Conservation (phyloP, 1,140 invertebrate genomes). For the Drosophila simulans region DNA sequence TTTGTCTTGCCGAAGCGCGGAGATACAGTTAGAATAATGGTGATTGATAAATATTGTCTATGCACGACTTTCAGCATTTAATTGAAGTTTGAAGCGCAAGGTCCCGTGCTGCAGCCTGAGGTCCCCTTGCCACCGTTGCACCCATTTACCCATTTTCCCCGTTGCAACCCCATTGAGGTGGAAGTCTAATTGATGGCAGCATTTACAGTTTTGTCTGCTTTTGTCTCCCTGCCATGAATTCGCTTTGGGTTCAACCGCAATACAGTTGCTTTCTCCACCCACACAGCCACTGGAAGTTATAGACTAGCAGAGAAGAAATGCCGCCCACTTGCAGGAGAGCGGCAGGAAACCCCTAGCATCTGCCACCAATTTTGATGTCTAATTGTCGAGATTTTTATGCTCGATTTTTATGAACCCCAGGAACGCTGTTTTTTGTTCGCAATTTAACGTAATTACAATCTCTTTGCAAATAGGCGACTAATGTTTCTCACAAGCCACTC, state of each 20-base stretch:
- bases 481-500: slow-evolving; percentile 31
- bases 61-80: slow-evolving; percentile 73
- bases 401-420: slow-evolving; percentile 32
- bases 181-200: slow-evolving; percentile 68
- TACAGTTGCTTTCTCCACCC: slow-evolving; percentile 64
- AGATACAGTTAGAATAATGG: slow-evolving; percentile 79
- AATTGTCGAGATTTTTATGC: slow-evolving; percentile 48
- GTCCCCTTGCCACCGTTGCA: background rate
- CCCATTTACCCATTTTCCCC: slow-evolving; percentile 9
- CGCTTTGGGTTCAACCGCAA: slow-evolving; percentile 11
- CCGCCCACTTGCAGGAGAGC: background rate
- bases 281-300: slow-evolving; percentile 25
- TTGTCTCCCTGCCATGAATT: slow-evolving; percentile 28
- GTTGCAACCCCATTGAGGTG: slow-evolving; percentile 39
- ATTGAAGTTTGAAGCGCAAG: slow-evolving; percentile 78
- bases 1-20: slow-evolving; percentile 18
- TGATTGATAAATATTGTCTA: slow-evolving; percentile 82
- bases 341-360: slow-evolving; percentile 24
- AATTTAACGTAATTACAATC: slow-evolving; percentile 19
- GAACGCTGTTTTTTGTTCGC: background rate
- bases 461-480: slow-evolving; percentile 31
- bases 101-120: slow-evolving; percentile 24
- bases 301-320: background rate
- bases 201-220: slow-evolving; percentile 43
- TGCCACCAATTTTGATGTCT: slow-evolving; percentile 49